These are phyloP conservation scores for Samia ricini DNA, from an alignment of 1,140 invertebrate species.

Conservation along the genomic window DNA sequence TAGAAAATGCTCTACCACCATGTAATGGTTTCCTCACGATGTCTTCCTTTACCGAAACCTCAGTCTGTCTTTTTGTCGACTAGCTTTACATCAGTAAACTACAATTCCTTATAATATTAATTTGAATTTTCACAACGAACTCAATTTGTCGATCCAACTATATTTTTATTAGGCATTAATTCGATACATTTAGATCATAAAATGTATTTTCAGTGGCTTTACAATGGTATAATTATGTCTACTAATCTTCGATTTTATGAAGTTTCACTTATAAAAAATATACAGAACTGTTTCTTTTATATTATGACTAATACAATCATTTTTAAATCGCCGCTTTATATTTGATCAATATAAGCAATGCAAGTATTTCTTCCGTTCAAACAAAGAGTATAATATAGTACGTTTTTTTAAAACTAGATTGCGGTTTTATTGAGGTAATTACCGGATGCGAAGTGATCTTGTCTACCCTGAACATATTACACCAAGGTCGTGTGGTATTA, in stretches of 20 bases:
- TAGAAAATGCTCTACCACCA: too few relatives aligned
- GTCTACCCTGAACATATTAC: neutral
- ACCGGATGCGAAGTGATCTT: conserved; percentile 2
- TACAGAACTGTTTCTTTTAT: too few relatives aligned
- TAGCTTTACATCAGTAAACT: neutral
- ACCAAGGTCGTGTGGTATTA: neutral
- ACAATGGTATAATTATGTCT: too few relatives aligned
- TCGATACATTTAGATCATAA: too few relatives aligned
- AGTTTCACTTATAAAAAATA: neutral
- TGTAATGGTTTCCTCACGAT: too few relatives aligned
- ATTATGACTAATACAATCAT: too few relatives aligned
- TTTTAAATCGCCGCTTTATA: neutral
- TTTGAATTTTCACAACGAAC: neutral
- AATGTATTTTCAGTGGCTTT: too few relatives aligned
- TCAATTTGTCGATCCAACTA: neutral
- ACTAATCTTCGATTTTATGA: too few relatives aligned
- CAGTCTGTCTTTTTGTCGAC: too few relatives aligned
- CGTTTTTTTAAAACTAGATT: neutral
- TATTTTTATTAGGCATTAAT: too few relatives aligned
- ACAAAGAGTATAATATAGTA: conserved; percentile 12
- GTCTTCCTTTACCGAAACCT: too few relatives aligned
- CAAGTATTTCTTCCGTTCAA: conserved; percentile 16
- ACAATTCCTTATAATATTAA: neutral
- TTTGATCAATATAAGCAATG: conserved; percentile 14
- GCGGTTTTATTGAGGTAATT: conserved; percentile 5